Base-by-base conservation (phyloP, 2,888 invertebrate species). In the Epinotia ramella region DNA sequence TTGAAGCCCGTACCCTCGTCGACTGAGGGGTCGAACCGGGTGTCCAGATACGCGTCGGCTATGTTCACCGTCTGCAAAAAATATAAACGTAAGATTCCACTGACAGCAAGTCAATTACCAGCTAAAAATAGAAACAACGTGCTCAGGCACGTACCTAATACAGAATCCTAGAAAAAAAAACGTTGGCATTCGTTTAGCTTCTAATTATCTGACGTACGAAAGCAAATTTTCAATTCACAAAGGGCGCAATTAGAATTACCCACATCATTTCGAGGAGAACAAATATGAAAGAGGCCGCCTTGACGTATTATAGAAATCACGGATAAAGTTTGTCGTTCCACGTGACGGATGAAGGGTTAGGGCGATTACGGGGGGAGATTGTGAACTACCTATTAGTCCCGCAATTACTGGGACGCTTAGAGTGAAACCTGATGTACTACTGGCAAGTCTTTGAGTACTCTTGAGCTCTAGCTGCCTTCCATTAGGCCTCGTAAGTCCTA, bases 41-140 rank as follows among this genome's bases (percentile, higher is more conserved):
- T 94, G 90, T 99, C 99, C 80, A 96, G 96, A 88, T 98, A 98
- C 60, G 98, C 98, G 91, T 98, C 97, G 73, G 97, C 96, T 85
- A 99, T 98, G 91, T 97, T 99, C 79, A 99, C 97, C 69, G 98
- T 98, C 98, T 98, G 95, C 73, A 85, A 88, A 80, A 76, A 57
- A 92, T 6, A 16, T 57, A 94, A n/a, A 60, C 60, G 68, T 73
- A n/a, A 53, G n/a, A n/a, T n/a, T 13, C n/a, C 5, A n/a, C n/a
- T 53, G 53, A 53, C n/a, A n/a, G n/a, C 53, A n/a, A 53, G n/a
- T 53, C n/a, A 53, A 53, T 53, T 53, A 53, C 0, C 0, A 46
- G 46, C 46, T 46, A 13, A 46, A 46, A 46, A 46, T 46, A 46
- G 46, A 13, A 13, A 46, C 49, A 49, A 49, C 53, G 53, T 53